Conservation (phyloP, 2,888 invertebrate species). For the Coecobrya sp. region DNA sequence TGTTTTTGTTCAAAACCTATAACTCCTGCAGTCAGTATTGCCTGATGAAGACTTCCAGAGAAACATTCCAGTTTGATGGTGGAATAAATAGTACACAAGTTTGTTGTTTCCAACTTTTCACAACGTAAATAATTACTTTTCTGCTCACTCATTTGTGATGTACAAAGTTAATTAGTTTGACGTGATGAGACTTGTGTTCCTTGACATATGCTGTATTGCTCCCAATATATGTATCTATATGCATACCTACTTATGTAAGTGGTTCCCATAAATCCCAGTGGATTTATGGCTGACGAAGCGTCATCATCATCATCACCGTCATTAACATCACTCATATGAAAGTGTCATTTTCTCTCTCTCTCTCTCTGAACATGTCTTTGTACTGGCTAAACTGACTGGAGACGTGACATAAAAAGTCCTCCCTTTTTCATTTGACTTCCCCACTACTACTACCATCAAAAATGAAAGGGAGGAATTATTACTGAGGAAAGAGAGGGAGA, state of each 20-base stretch:
- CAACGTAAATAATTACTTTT: slow-evolving; percentile 57
- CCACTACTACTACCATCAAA: neutral
- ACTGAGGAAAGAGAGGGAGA: neutral
- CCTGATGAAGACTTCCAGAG: slow-evolving; percentile 7
- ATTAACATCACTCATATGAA: slow-evolving; percentile 25
- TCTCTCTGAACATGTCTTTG: slow-evolving; percentile 35
- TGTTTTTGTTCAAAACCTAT: neutral
- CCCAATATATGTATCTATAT: neutral
- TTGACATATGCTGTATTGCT: slow-evolving; percentile 29
- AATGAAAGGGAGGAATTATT: slow-evolving; percentile 27
- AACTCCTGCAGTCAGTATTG: too few species aligned
- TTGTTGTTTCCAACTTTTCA: slow-evolving; percentile 40
- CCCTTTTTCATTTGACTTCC: slow-evolving; percentile 19
- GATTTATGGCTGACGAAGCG: slow-evolving; percentile 43
- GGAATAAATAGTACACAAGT: neutral
- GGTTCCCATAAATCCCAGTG: slow-evolving; percentile 29
- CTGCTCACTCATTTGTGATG: slow-evolving; percentile 42
- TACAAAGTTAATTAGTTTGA: slow-evolving; percentile 73
- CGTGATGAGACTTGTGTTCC: slow-evolving; percentile 50
- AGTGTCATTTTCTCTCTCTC: slow-evolving; percentile 18
- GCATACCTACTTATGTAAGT: neutral
- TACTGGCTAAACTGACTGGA: slow-evolving; percentile 35
- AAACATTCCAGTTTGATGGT: neutral
- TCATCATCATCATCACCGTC: slow-evolving; percentile 15
- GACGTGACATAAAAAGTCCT: slow-evolving; percentile 35